Percentiles rank a stretch among this genome's conserved stretches.
Conservation (phyloP, 2,888 invertebrate genomes). For the Archaeoteleia sp. region DNA sequence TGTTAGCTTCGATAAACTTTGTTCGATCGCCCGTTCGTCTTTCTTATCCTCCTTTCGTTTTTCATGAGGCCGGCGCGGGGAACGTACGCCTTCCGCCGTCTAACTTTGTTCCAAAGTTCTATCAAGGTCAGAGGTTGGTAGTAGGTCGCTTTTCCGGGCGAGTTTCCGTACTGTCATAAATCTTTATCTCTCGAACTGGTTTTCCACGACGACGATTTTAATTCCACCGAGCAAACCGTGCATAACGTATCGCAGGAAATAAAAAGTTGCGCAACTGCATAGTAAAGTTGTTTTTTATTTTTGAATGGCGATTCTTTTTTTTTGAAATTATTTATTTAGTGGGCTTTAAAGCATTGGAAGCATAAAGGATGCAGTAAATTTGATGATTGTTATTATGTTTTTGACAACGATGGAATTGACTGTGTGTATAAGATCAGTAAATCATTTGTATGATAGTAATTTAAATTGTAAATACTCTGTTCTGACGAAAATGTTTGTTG, state of each 20-base stretch:
- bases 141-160: slow-evolving; percentile 64
- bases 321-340: no score
- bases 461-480: neutral
- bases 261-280: slow-evolving; percentile 35
- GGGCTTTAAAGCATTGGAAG: no score
- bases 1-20: slow-evolving; percentile 66
- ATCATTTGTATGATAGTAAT: neutral
- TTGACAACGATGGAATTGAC: no score
- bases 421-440: neutral
- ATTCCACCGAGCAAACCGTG: slow-evolving; percentile 53
- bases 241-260: slow-evolving; percentile 39
- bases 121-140: slow-evolving; percentile 66
- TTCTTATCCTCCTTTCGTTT: slow-evolving; percentile 60
- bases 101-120: slow-evolving; percentile 73
- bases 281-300: slow-evolving; percentile 32
- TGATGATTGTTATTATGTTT: no score
- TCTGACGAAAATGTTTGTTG: slow-evolving; percentile 13
- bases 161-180: slow-evolving; percentile 54
- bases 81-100: slow-evolving; percentile 56
- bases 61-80: slow-evolving; percentile 47
- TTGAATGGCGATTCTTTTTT: neutral
- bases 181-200: slow-evolving; percentile 52
- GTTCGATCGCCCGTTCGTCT: slow-evolving; percentile 65
- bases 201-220: slow-evolving; percentile 57
- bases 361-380: no score